These are phyloP conservation scores for Paracanthobrama guichenoti DNA, from an alignment of 2,113 vertebrate species.

Conservation along the genomic window DNA sequence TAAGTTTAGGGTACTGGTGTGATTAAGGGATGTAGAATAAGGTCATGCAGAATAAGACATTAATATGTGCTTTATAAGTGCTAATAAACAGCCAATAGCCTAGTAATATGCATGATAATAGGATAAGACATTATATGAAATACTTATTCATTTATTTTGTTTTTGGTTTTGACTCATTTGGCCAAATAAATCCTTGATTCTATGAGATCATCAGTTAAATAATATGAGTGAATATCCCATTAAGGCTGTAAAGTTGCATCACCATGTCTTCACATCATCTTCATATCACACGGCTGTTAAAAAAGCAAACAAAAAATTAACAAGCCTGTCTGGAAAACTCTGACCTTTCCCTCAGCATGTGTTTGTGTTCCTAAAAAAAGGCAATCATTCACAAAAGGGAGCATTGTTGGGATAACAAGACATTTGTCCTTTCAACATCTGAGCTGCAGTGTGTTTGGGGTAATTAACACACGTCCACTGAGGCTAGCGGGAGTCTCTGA, in stretches of 20 bases:
- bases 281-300: background rate
- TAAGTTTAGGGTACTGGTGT: too few relatives aligned
- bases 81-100: too few relatives aligned
- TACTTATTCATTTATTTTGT: too few relatives aligned
- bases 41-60: too few relatives aligned
- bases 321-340: background rate
- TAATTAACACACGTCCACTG: conserved; percentile 41
- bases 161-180: too few relatives aligned
- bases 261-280: background rate
- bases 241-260: conserved; percentile 1
- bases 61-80: too few relatives aligned
- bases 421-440: conserved; percentile 25
- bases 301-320: background rate
- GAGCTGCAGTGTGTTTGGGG: conserved; percentile 1
- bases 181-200: too few relatives aligned
- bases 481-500: conserved; percentile 55
- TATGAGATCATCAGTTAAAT: too few relatives aligned
- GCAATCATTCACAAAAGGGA: background rate
- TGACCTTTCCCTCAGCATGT: conserved; percentile 2
- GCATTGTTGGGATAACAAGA: conserved; percentile 6
- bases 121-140: too few relatives aligned
- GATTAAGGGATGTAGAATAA: too few relatives aligned
- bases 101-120: too few relatives aligned
- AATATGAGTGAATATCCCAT: background rate
- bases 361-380: conserved; percentile 1